These are phyloP conservation scores for Chlamydotis undulata DNA, from an alignment of 2,113 vertebrate species.

Conservation along the genomic window DNA sequence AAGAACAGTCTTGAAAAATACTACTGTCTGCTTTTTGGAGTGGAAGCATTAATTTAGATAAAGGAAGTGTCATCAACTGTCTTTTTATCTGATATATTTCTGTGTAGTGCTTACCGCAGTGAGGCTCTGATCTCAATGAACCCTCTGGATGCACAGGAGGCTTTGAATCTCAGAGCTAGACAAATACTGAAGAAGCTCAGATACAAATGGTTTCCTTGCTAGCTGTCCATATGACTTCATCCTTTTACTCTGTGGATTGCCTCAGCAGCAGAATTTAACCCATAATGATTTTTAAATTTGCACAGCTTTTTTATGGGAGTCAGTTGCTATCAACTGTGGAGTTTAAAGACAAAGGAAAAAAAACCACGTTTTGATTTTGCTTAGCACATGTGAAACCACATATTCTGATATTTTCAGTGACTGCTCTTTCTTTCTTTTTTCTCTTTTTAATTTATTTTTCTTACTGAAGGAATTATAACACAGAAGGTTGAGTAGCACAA, in stretches of 20 bases:
- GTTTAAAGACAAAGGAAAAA: not conserved
- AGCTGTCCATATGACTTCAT: not conserved
- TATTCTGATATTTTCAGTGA: not conserved
- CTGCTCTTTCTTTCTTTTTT: not conserved
- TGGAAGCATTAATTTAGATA: not conserved
- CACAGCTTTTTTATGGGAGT: not conserved
- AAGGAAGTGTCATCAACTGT: not conserved
- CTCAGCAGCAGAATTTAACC: not conserved
- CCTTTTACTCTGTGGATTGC: not conserved
- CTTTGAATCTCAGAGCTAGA: not conserved
- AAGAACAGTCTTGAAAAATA: not conserved
- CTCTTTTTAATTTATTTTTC: not conserved
- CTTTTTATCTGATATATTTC: not conserved
- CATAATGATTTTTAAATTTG: not conserved
- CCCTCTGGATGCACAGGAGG: not conserved
- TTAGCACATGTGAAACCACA: not conserved
- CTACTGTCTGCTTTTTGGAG: not conserved
- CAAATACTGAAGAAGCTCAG: not conserved
- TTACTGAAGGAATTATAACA: constrained; percentile 27
- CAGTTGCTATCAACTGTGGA: not conserved
- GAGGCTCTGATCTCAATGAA: not conserved
- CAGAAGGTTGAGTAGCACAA: not conserved
- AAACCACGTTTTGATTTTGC: not conserved
- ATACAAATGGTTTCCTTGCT: not conserved
- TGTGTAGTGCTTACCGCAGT: not conserved